Conservation (phyloP, 2,797 vertebrate genomes). For the Lateolabrax maculatus region DNA sequence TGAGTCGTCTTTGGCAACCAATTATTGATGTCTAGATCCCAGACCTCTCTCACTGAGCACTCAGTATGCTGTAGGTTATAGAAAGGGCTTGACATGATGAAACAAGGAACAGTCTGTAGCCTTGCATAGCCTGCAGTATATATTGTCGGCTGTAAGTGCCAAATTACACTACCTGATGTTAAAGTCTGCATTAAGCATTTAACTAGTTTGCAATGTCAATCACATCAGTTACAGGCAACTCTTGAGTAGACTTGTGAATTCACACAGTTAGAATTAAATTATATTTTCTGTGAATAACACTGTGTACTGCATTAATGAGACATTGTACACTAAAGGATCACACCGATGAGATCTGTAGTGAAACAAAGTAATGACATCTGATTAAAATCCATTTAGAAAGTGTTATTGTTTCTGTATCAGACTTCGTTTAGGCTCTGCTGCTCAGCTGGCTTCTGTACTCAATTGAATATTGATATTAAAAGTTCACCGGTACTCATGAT, state of each 20-base stretch:
- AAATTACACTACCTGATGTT: neutral
- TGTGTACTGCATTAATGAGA: neutral
- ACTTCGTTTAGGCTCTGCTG: neutral
- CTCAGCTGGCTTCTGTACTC: conserved; percentile 1
- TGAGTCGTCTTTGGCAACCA: neutral
- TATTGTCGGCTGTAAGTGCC: neutral
- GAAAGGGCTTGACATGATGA: neutral
- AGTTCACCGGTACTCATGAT: neutral
- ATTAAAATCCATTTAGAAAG: neutral
- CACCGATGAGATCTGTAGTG: neutral
- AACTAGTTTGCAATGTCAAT: neutral
- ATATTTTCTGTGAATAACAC: neutral
- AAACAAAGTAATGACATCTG: neutral
- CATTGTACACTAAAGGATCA: neutral
- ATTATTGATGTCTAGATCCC: neutral
- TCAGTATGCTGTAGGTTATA: neutral
- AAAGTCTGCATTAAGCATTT: neutral
- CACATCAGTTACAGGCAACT: neutral
- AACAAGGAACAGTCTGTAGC: neutral
- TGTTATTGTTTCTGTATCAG: neutral
- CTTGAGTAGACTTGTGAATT: neutral
- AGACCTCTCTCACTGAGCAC: neutral
- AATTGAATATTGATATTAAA: neutral
- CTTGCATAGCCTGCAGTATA: neutral
- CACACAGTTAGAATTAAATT: too few species aligned